A percentile compares a stretch with the other conserved stretches of the same genome.
These are phyloP conservation scores for Tinamus guttatus DNA, from an alignment of 2,113 vertebrate species.

Conservation along the genomic window DNA sequence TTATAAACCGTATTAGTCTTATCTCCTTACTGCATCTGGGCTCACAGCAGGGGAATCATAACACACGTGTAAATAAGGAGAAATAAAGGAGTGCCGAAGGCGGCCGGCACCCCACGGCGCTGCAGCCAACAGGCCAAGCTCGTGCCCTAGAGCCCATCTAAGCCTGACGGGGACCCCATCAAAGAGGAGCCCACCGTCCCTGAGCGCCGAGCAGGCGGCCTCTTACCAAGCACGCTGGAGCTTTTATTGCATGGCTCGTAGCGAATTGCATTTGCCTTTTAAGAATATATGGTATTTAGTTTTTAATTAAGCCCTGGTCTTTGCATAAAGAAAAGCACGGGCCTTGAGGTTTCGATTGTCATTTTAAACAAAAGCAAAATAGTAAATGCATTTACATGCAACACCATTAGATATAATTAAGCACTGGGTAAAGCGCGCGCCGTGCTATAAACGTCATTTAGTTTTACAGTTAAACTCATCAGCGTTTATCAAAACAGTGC, in stretches of 20 bases:
- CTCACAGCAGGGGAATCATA: accelerated
- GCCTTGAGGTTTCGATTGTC: conserved; percentile 72
- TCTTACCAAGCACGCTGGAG: not conserved
- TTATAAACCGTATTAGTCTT: not conserved
- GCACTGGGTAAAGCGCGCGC: conserved; percentile 75
- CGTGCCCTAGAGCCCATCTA: not conserved
- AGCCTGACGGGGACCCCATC: too few species aligned
- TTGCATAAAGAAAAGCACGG: conserved; percentile 7
- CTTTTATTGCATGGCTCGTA: conserved; percentile 53
- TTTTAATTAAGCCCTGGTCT: conserved; percentile 79
- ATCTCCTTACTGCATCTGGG: not conserved
- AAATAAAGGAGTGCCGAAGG: not conserved
- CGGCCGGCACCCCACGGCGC: too few species aligned
- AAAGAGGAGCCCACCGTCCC: accelerated
- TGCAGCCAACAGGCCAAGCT: accelerated
- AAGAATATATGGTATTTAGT: conserved; percentile 67
- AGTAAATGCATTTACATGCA: conserved; percentile 73
- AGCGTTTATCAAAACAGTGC: conserved; percentile 82
- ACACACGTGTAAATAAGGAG: accelerated
- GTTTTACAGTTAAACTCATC: conserved; percentile 84
- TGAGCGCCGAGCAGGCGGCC: not conserved
- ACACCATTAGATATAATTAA: conserved; percentile 81
- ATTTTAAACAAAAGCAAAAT: conserved; percentile 76
- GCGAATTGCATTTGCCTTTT: conserved; percentile 59
- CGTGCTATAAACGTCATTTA: conserved; percentile 79